Conservation (phyloP, 2,797 vertebrate genomes). For the Karalla daura region DNA sequence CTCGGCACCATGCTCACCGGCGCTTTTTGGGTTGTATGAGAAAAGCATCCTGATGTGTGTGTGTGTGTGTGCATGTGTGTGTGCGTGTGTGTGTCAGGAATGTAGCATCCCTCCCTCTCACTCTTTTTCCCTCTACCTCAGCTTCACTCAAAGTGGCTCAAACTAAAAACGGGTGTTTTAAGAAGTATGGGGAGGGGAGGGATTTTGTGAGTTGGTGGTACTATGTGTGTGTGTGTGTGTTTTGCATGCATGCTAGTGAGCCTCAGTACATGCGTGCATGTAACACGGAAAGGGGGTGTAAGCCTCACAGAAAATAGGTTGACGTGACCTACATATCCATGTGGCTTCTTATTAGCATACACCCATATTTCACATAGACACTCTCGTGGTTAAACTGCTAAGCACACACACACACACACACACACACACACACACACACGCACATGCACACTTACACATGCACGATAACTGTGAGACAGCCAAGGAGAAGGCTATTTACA, state of each 20-base stretch:
- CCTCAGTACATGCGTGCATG: conserved; percentile 39
- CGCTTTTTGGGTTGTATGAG: conserved; percentile 58
- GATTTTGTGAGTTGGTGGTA: conserved; percentile 29
- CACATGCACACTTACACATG: conserved; percentile 15
- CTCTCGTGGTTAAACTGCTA: conserved; percentile 3
- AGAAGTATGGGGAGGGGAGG: conserved; percentile 40
- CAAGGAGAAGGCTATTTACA: conserved; percentile 76
- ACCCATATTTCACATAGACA: conserved; percentile 63
- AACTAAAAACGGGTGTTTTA: conserved; percentile 63
- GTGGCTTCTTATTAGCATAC: conserved; percentile 82
- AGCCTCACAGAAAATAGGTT: conserved; percentile 78
- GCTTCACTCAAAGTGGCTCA: conserved; percentile 57
- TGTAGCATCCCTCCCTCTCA: conserved; percentile 42
- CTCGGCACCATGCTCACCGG: conserved; percentile 57
- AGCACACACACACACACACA: conserved; percentile 18
- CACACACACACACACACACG: conserved; percentile 25
- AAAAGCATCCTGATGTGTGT: conserved; percentile 49
- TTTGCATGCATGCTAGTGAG: conserved; percentile 18
- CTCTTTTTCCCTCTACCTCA: conserved; percentile 36
- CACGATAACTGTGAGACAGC: conserved; percentile 70
- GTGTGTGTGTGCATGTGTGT: conserved; percentile 36
- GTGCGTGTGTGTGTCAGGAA: conserved; percentile 38
- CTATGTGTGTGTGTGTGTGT: conserved; percentile 25
- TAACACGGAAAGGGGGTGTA: conserved; percentile 55
- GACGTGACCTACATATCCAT: conserved; percentile 85